Percentiles rank a stretch among this genome's conserved stretches.
phyloP scores from a whole-genome alignment of 2,888 invertebrate genomes.

The Heliconius erato region DNA sequence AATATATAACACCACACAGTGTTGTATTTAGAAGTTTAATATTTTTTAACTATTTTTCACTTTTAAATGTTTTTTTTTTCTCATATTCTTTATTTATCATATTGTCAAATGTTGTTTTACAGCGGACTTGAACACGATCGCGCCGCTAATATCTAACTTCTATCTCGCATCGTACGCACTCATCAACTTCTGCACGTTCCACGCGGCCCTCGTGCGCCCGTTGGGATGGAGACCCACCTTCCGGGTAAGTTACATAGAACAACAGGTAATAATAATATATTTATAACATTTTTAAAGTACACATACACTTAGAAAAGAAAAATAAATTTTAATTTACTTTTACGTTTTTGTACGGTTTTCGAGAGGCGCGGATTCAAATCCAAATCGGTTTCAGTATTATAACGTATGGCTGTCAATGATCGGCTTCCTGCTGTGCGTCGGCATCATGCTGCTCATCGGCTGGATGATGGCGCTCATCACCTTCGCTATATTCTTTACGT shows the following conservation, averaged over 20 bases:
- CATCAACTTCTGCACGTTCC: constrained; percentile 98
- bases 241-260: constrained; percentile 85
- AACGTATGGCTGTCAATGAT: constrained; percentile 95
- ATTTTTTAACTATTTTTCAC: too few species aligned
- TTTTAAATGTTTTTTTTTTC: too few species aligned
- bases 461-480: constrained; percentile 97
- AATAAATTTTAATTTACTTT: too few species aligned
- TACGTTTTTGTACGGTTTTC: too few species aligned
- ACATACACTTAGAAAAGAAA: too few species aligned
- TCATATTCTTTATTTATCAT: not conserved
- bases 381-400: constrained; percentile 89
- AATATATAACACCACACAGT: too few species aligned
- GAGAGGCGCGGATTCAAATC: too few species aligned
- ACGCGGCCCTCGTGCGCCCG: constrained; percentile 94
- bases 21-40: too few species aligned
- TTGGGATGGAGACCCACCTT: constrained; percentile 96
- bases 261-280: too few species aligned
- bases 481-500: constrained; percentile 93
- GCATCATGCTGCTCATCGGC: constrained; percentile 97
- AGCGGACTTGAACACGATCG: constrained; percentile 95
- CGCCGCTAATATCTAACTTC: constrained; percentile 97
- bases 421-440: constrained; percentile 93
- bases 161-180: constrained; percentile 97
- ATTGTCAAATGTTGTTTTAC: constrained; percentile 58
- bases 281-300: too few species aligned